Evolutionary conservation across 2,888 invertebrate species (phyloP), one percentile per base, ranked within the genome.

Genomic region (Hirtodrosophila duncani): DNA sequence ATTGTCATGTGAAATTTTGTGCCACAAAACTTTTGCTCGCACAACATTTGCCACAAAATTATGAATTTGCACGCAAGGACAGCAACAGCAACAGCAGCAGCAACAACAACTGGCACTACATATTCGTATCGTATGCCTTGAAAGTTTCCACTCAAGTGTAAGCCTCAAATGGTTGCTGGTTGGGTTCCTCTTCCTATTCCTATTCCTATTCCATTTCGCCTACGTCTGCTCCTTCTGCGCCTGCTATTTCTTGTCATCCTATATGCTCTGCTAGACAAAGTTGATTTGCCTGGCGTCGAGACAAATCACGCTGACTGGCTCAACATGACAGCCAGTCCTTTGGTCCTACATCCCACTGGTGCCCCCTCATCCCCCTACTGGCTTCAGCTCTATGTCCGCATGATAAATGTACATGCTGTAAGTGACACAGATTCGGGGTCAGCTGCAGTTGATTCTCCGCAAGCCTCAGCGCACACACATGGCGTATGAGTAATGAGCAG

Each of bases 291-390:
- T 52, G 64, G 56, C 49, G 58, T 30, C 46, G 49, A 52, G 58
- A 66, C 70, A 74, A 79, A 79, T 75, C 79, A 72, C 80, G 63
- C 52, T 62, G 66, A 68, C 57, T 50, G 53, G 45, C 65, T 68
- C 52, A 53, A 64, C 61, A 56, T 68, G 67, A 68, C 74, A 68
- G 74, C 46, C 48, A n/a, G n/a, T n/a, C n/a, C n/a, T n/a, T n/a
- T n/a, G n/a, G n/a, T n/a, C n/a, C n/a, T n/a, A n/a, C n/a, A n/a
- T n/a, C n/a, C n/a, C n/a, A n/a, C n/a, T n/a, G n/a, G n/a, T n/a
- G n/a, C n/a, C n/a, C n/a, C n/a, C n/a, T n/a, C n/a, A n/a, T n/a
- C n/a, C n/a, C n/a, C n/a, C n/a, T n/a, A n/a, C n/a, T n/a, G n/a
- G n/a, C n/a, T n/a, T n/a, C n/a, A n/a, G n/a, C n/a, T n/a, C n/a